phyloP scores from a whole-genome alignment of 1,140 invertebrate genomes.

The Hermatobates lingyangjiaoensis region DNA sequence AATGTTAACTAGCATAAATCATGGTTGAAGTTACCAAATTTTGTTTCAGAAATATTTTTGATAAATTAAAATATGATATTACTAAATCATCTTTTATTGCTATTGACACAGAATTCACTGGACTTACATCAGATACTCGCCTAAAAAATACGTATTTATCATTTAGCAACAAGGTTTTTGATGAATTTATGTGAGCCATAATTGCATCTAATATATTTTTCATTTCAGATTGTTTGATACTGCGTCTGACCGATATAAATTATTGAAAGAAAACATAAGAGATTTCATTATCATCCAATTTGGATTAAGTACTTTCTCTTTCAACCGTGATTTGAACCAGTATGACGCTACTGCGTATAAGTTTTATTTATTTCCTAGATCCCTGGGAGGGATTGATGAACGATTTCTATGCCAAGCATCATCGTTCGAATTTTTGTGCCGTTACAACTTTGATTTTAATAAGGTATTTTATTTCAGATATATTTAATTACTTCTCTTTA shows the following conservation, averaged over 20 bases:
- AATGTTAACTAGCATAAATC: no score
- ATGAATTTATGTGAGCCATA: not conserved
- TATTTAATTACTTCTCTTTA: no score
- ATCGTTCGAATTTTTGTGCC: conserved; percentile 39
- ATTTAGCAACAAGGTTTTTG: not conserved
- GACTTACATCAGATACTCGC: conserved; percentile 28
- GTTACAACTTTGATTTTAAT: conserved; percentile 51
- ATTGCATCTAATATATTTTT: conserved; percentile 10
- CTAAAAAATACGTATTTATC: conserved; percentile 30
- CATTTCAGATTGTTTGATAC: conserved; percentile 49
- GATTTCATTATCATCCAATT: conserved; percentile 40
- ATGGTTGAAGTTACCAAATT: conserved; percentile 27
- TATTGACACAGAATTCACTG: conserved; percentile 49
- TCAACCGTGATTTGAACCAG: conserved; percentile 29
- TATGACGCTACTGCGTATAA: conserved; percentile 40
- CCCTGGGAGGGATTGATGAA: conserved; percentile 32
- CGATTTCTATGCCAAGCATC: conserved; percentile 39
- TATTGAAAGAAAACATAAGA: conserved; percentile 32
- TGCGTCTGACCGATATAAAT: conserved; percentile 35
- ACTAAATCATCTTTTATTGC: conserved; percentile 33
- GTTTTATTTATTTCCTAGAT: conserved; percentile 44
- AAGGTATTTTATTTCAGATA: no score
- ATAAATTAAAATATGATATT: conserved; percentile 28
- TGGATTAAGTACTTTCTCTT: conserved; percentile 39
- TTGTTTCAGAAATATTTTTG: conserved; percentile 30